Conservation (phyloP, 2,113 vertebrate genomes). For the Nettapus auritus region DNA sequence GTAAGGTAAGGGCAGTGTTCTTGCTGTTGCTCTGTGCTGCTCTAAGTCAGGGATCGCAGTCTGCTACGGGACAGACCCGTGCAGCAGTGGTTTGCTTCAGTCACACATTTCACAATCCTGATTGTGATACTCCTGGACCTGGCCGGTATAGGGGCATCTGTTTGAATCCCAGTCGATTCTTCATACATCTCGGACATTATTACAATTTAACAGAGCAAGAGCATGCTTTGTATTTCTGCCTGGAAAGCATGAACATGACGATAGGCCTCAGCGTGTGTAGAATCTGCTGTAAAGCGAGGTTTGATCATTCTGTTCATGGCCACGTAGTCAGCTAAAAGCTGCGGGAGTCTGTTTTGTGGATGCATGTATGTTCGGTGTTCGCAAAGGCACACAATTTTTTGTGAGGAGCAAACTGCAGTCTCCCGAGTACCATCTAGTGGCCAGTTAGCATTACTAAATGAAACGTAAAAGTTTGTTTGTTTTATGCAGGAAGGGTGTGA, state of each 20-base stretch:
- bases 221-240: neutral
- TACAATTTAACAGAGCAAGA: rapidly evolving
- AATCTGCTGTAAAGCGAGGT: neutral
- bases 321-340: neutral
- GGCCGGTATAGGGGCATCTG: neutral
- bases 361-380: neutral
- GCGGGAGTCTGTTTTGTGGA: neutral
- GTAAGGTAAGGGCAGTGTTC: neutral
- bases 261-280: neutral
- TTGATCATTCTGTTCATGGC: neutral
- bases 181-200: neutral
- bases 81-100: neutral
- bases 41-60: rapidly evolving
- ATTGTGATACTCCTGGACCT: neutral
- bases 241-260: neutral
- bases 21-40: neutral
- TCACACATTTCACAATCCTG: neutral
- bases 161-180: neutral
- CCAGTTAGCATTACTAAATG: neutral
- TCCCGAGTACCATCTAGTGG: slow-evolving; percentile 29
- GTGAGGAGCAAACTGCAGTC: neutral
- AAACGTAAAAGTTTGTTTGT: rapidly evolving
- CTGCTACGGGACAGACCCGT: neutral
- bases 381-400: too few relatives aligned
- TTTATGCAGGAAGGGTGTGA: neutral